Percentiles rank a stretch among this genome's conserved stretches.
Conservation (phyloP, 2,888 invertebrate species). For the Drosophila falleni region DNA sequence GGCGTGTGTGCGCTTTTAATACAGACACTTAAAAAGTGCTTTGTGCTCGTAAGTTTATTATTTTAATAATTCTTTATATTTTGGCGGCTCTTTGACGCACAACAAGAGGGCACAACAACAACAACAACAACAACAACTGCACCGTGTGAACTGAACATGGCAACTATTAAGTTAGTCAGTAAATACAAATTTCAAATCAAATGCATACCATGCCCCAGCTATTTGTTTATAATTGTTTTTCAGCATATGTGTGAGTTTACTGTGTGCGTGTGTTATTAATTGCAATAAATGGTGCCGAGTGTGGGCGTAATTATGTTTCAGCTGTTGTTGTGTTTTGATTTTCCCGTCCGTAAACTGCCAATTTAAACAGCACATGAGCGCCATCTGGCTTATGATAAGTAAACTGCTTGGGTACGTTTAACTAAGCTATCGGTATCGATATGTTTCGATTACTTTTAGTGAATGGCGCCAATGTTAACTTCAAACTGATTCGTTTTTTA, state of each 20-base stretch:
- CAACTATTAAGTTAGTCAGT: slow-evolving; percentile 54
- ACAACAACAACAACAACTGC: slow-evolving; percentile 56
- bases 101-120: slow-evolving; percentile 17
- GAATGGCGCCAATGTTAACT: background rate
- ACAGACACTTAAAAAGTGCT: slow-evolving; percentile 76
- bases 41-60: slow-evolving; percentile 69
- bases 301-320: slow-evolving; percentile 46
- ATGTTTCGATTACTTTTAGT: background rate
- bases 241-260: slow-evolving; percentile 31
- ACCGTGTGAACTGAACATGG: slow-evolving; percentile 55
- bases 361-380: slow-evolving; percentile 7
- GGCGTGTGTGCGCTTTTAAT: slow-evolving; percentile 28
- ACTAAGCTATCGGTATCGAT: background rate
- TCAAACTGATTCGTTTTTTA: background rate
- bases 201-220: slow-evolving; percentile 52
- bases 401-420: background rate
- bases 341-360: slow-evolving; percentile 15
- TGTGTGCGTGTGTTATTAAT: slow-evolving; percentile 63
- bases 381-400: slow-evolving; percentile 6
- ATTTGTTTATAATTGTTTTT: slow-evolving; percentile 64
- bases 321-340: slow-evolving; percentile 25
- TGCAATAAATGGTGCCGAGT: slow-evolving; percentile 54
- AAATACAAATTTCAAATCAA: slow-evolving; percentile 33
- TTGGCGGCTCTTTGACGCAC: slow-evolving; percentile 74
- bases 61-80: slow-evolving; percentile 71